Base-by-base conservation (phyloP, 2,888 invertebrate species). In the Tribolium freemani region DNA sequence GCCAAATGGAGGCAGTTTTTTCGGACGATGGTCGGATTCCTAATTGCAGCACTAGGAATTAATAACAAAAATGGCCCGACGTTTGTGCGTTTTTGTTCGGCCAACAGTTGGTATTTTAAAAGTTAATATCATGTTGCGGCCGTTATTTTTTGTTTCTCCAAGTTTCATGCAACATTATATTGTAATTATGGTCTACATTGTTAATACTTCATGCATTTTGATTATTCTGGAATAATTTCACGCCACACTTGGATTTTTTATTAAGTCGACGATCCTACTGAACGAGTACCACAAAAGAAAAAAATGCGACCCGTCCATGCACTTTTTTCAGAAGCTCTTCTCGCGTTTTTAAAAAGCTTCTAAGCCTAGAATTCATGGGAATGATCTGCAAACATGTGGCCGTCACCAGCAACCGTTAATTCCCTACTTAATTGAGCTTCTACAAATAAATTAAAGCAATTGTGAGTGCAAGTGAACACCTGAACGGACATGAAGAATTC, bases 161-260 rank as follows among this genome's bases (percentile, higher is more conserved):
- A 79, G 75, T 83, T 83, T 83, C 83, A 82, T 82, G 82, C 81
- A 81, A 79, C 80, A 81, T 83, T 83, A 83, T 82, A 78, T 79
- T 78, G 81, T 82, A 83, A 83, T 83, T 82, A 83, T 76, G 76
- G 77, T 75, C 76, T 75, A 79, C 79, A 82, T 83, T 82, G 83
- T 83, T 82, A 81, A 81, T 79, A 78, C 80, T 83, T 82, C 82
- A 82, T 83, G 81, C 81, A 80, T 79, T 80, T 80, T 78, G 80
- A 82, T 80, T 78, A 79, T 79, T 77, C 78, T 77, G 78, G 80
- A 79, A 80, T 80, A 81, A 83, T 82, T 83, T 82, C 82, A 83
- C 82, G 82, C 78, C 81, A 75, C 60, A 76, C 76, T 76, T 76
- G 75, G 75, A 74, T 77, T 78, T 75, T 76, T 76, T 76, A 68